Base-by-base conservation (phyloP, 1,140 invertebrate species). In the Pollicipes pollicipes region DNA sequence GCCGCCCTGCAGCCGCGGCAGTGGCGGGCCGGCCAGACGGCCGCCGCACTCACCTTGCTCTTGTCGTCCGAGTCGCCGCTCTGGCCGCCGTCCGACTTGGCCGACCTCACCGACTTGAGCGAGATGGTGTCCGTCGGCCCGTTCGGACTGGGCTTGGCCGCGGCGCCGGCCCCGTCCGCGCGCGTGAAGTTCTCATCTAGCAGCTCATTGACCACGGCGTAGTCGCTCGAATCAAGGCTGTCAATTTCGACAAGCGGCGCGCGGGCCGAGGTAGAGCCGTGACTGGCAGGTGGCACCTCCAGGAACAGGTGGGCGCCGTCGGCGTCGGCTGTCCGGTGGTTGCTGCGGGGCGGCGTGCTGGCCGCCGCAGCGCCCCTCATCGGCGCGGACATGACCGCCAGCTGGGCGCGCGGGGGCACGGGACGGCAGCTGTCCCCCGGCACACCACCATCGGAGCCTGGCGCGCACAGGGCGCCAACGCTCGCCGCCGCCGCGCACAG, bases 171-270 rank as follows among this genome's bases (percentile, higher is more conserved):
- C 45, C 13, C 45, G 45, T 58, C 45, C 45, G 45, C 45, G 45
- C 45, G 45, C 45, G 45, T 58, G 21, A 21, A 58, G 45, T 21
- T 58, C 45, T 58, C 45, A 58, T 58, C 70, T 28, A 70, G 70
- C 66, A 68, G 70, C 68, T 26, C 37, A 35, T 67, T 70, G 27
- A 58, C 35, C 66, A 68, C 68, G 24, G 70, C 58, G 37, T 72
- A 27, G 66, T 32, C 68, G 67, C 30, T 72, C 66, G 67, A 70
- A 64, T 68, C 35, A 66, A 67, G 67, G 37, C 67, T 45, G 68
- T 68, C 70, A 68, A 64, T 72, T 17, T 68, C 66, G 32, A 26
- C 58, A 35, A 66, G 28, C 71, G 32, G 70, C 66, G 58, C 58
- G 58, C 67, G 30, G 45, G 70, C 58, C 71, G 68, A 58, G 30